Base-by-base conservation (phyloP, 2,113 vertebrate species). In the Sisor rabdophorus region DNA sequence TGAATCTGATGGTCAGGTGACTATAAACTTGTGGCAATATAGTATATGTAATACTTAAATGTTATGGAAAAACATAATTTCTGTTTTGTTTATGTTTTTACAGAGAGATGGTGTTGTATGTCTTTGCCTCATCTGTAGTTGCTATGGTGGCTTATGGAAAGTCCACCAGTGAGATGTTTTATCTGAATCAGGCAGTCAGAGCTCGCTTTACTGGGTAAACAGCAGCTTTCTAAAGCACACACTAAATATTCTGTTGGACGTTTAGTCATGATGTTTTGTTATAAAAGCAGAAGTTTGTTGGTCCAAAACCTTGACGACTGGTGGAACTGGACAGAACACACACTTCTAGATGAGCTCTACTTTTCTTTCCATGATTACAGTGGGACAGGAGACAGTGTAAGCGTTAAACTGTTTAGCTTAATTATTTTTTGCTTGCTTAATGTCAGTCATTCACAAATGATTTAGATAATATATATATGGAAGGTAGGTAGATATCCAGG, bases 291-390 rank as follows among this genome's bases (percentile, higher is more conserved):
- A 73, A 84, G 80, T 20, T 36, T 54, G 5, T 80, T 80, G 32
- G 81, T 91, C 65, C 83, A 77, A 56, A 89, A 64, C 0, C 61
- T 79, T 4, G 83, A 86, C 0, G 86, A 87, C 61, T 94, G 91
- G 93, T 93, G 91, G 92, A 84, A 80, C 52, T 93, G 91, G 92
- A 84, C 83, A 22, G 81, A 86, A 73, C 89, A 75, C 52, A 67
- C 52, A 3, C 77, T 92, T 61, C 76, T 93, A 53, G 75, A 90
- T 4, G 61, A 78, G 36, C 67, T 93, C 9, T 90, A 90, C 22
- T 68, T 73, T 40, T 69, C 28, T 7, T 24, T n/a, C 20, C 16
- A 28, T 24, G 10, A n/a, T 36, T 15, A 20, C 44, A 48, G 52
- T 70, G 71, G 53, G 13, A 10, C 40, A 32, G n/a, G 50, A 19